A percentile compares a stretch with the other conserved stretches of the same genome.
Conservation (phyloP, 1,140 invertebrate genomes). For the Berghia stephanieae region DNA sequence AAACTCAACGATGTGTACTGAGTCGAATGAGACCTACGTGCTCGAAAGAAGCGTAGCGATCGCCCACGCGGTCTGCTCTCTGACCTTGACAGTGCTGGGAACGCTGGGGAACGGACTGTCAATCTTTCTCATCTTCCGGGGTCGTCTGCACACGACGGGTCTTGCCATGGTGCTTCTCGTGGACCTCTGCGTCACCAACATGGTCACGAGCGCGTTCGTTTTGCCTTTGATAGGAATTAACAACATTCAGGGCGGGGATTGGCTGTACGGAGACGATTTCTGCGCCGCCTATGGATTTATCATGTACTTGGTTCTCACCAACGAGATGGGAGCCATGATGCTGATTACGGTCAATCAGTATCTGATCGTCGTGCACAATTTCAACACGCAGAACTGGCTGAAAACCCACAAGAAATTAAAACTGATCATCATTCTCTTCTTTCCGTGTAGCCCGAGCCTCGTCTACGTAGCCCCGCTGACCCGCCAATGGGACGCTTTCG, state of each 20-base stretch:
- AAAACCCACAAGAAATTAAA: slow-evolving; percentile 7
- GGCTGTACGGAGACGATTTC: background rate
- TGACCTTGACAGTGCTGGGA: slow-evolving; percentile 1
- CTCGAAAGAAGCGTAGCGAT: background rate
- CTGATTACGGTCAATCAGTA: slow-evolving; percentile 41
- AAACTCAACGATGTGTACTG: background rate
- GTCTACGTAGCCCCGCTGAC: slow-evolving; percentile 34
- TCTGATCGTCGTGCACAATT: slow-evolving; percentile 33
- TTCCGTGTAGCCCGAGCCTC: slow-evolving; percentile 33
- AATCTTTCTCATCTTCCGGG: slow-evolving; percentile 5
- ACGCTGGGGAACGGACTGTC: slow-evolving; percentile 13
- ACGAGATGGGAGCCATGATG: slow-evolving; percentile 31
- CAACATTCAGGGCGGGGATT: slow-evolving; percentile 12
- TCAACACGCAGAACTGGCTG: slow-evolving; percentile 16
- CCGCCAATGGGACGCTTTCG: slow-evolving; percentile 36
- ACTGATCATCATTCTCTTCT: slow-evolving; percentile 26
- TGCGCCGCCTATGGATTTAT: slow-evolving; percentile 37
- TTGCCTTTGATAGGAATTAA: slow-evolving; percentile 33
- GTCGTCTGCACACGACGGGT: background rate
- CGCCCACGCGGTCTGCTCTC: background rate
- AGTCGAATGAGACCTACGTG: background rate
- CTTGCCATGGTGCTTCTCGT: slow-evolving; percentile 35
- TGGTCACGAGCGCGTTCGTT: slow-evolving; percentile 26
- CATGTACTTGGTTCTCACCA: slow-evolving; percentile 30
- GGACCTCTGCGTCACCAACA: slow-evolving; percentile 37